Evolutionary conservation across 2,113 vertebrate genomes (phyloP).

Genomic region (Australoheros scitulus): DNA sequence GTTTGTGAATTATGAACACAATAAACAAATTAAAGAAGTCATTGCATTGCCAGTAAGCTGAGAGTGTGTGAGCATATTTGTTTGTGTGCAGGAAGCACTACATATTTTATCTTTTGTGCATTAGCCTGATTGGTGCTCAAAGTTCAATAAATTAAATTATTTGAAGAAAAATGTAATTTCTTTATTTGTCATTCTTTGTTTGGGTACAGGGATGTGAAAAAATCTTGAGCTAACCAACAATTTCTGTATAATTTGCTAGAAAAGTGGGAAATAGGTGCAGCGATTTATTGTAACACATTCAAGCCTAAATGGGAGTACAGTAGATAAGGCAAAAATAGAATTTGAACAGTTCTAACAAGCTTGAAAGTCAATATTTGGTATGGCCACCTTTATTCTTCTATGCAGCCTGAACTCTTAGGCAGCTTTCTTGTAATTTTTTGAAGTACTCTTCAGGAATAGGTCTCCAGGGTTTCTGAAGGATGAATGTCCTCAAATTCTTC

Average conservation of each 20-base stretch:
- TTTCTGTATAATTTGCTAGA: not conserved
- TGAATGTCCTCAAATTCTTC: no score
- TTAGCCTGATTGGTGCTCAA: slow-evolving; percentile 41
- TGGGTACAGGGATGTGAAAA: no score
- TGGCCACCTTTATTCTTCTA: not conserved
- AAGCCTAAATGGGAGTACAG: not conserved
- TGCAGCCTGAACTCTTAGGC: not conserved
- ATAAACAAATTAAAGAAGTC: slow-evolving; percentile 13
- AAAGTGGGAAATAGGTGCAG: not conserved
- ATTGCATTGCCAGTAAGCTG: not conserved
- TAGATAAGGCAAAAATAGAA: not conserved
- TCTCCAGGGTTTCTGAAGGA: no score
- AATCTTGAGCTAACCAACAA: no score
- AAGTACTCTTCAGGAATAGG: no score
- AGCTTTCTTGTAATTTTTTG: no score
- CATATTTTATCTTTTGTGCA: not conserved
- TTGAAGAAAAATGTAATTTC: not conserved
- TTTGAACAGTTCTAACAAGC: accelerated
- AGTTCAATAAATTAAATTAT: slow-evolving; percentile 14
- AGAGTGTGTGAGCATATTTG: not conserved
- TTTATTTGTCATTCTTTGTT: not conserved
- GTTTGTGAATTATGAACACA: slow-evolving; percentile 17
- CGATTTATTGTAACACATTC: not conserved
- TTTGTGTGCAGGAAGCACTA: not conserved
- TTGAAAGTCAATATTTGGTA: not conserved